Base-by-base conservation (phyloP, 2,888 invertebrate genomes). In the Apamea anceps region DNA sequence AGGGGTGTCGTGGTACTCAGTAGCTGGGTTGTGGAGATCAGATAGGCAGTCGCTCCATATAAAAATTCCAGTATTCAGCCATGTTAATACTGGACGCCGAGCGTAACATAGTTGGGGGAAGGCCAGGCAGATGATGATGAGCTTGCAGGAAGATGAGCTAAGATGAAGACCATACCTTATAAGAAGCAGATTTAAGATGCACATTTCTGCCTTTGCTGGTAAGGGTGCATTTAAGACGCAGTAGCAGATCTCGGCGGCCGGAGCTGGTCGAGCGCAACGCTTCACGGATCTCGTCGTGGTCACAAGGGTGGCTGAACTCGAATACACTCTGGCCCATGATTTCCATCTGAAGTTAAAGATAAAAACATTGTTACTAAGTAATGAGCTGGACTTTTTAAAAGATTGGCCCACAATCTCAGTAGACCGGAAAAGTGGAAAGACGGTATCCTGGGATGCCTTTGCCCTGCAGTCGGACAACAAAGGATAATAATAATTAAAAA, bases 201-300 rank as follows among this genome's bases (percentile, higher is more conserved):
- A 99, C 99, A 94, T 98, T 99, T 90, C 99, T 97, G n/a, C 99
- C 99, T 93, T 99, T 99, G 93, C 98, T 99, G 32, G 99, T 99
- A 75, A 99, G 97, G 0, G 99, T 99, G 93, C 99, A 99, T 95
- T 99, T 99, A 92, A 99, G 97, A 25, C 99, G 97, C 13, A 99
- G 96, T 86, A 99, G 98, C 91, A 98, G 97, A 37, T 98, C 98
- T 4, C 97, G 96, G 0, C 96, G 93, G 2, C 97, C 97, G 25
- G 93, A 93, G 48, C 93, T 93, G 72, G 91, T 96, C 2, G 96
- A 92, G 81, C 97, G 97, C 18, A 98, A 94, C 0, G 97, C 97
- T 76, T 98, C 98, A 65, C 97, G 97, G 57, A 99, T 98, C 95
- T 99, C 99, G 54, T 98, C 98, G 93, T 99, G 99, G 95, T 99